Percentiles rank a stretch among this genome's conserved stretches.
phyloP scores from a whole-genome alignment of 1,140 invertebrate genomes.

The Zaprionus kolodkinae region DNA sequence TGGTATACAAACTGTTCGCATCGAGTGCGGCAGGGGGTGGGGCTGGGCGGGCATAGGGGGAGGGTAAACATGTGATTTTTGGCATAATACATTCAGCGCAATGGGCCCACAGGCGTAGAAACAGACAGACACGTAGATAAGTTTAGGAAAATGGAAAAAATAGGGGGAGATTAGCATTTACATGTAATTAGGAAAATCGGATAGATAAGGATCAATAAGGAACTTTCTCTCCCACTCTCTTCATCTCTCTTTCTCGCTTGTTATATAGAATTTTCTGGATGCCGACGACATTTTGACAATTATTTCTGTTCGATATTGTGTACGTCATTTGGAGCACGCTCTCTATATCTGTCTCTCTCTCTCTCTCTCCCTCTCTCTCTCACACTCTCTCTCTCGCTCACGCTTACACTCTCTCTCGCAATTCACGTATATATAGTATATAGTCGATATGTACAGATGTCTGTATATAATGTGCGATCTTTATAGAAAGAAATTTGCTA shows the following conservation, averaged over 20 bases:
- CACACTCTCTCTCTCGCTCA: background rate
- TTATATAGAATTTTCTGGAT: constrained; percentile 3
- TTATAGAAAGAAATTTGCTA: constrained; percentile 53
- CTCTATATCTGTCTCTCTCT: constrained; percentile 29
- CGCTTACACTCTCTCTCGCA: background rate
- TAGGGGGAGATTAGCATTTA: no score
- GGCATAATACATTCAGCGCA: background rate
- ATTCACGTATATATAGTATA: constrained; percentile 1
- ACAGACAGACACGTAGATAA: background rate
- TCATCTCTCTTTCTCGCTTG: no score
- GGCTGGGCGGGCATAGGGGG: background rate
- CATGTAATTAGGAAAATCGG: background rate
- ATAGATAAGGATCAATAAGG: background rate
- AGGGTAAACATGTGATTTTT: constrained; percentile 44
- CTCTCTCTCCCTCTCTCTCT: background rate
- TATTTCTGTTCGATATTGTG: constrained; percentile 36
- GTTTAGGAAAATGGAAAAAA: background rate
- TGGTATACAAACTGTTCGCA: constrained; percentile 6
- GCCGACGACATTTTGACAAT: constrained; percentile 43
- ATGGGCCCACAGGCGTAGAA: background rate
- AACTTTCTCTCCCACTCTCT: background rate
- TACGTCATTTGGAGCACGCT: constrained; percentile 39
- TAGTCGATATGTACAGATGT: constrained; percentile 20
- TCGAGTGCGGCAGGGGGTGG: background rate
- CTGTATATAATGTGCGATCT: constrained; percentile 36